phyloP scores from a whole-genome alignment of 2,888 invertebrate species.

The Nephrotoma guestfalica region DNA sequence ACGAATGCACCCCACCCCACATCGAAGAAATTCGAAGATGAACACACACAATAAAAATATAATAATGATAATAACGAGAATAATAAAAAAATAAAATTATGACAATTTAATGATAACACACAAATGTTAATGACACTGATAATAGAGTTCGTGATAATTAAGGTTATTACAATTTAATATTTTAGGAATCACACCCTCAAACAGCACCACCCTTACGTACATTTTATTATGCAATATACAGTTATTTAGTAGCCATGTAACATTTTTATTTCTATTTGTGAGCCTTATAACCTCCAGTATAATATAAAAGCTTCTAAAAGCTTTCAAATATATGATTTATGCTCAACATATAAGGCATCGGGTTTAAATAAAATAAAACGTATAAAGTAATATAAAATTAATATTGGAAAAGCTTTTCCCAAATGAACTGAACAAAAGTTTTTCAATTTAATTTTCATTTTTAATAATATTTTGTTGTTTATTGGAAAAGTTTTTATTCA shows the following conservation, averaged over 20 bases:
- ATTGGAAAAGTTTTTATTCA: not conserved
- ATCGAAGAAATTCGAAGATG: not conserved
- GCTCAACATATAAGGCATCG: not conserved
- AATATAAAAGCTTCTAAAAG: not conserved
- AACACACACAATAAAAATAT: not conserved
- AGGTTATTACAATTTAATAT: not conserved
- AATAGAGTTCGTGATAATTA: slow-evolving; percentile 3
- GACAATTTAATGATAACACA: not conserved
- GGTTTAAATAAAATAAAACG: not conserved
- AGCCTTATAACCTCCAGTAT: not conserved
- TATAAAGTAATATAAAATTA: not conserved
- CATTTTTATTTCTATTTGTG: not conserved
- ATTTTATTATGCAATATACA: too few species aligned
- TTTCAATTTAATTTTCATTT: not conserved
- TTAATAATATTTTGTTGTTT: not conserved
- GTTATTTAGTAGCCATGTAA: not conserved
- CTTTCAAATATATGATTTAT: not conserved
- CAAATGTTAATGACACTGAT: slow-evolving; percentile 1
- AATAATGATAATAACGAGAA: not conserved
- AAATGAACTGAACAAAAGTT: not conserved
- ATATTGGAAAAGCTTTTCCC: not conserved
- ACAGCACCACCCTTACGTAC: not conserved
- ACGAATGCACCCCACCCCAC: not conserved
- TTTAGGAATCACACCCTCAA: not conserved
- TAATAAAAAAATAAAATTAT: not conserved